Evolutionary conservation across 1,140 invertebrate species (phyloP), one percentile per base, ranked within the genome.

Genomic region (Habropoda laboriosa): DNA sequence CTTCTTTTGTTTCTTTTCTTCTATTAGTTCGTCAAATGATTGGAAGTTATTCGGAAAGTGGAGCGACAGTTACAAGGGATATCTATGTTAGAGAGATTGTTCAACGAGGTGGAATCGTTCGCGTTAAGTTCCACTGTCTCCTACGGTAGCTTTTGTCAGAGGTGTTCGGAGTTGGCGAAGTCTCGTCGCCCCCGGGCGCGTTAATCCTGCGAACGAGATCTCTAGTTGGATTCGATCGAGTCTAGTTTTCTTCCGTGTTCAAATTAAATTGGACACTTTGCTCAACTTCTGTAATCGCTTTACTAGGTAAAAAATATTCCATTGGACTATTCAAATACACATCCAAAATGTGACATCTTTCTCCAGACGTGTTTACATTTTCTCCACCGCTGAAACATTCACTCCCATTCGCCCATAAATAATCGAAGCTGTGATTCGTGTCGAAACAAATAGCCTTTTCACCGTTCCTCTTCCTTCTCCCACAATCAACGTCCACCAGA

Each of bases 171-270:
- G 79, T 78, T 67, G 57, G 55, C 70, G 32, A 55, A 35, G 16
- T 45, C 47, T 60, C 35, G 30, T n/a, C n/a, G n/a, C n/a, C n/a
- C 18, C 12, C 40, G 40, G 58, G 21, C 60, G 63, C 49, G 47
- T 82, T 84, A 82, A 72, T 78, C 47, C 30, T 49, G 47, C 32
- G 42, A 78, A 83, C 74, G 63, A 83, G 49, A 27, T 79, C 66
- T 45, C 67, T 55, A 63, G n/a, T n/a, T 35, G 21, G 51, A 66
- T 27, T 55, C 47, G 24, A 64, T 72, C 24, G 35, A 55, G 30
- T 68, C 68, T 55, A 67, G 73, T 72, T 74, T 74, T 40, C 66
- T 38, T 80, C 78, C 42, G 75, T 55, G 38, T 79, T 70, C 42
- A 68, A 84, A 79, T 82, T 82, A 82, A 45, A 77, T 82, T 72